Percentiles rank a stretch among this genome's conserved stretches.
phyloP scores from a whole-genome alignment of 2,888 invertebrate genomes.

The Melanostoma mellinum region DNA sequence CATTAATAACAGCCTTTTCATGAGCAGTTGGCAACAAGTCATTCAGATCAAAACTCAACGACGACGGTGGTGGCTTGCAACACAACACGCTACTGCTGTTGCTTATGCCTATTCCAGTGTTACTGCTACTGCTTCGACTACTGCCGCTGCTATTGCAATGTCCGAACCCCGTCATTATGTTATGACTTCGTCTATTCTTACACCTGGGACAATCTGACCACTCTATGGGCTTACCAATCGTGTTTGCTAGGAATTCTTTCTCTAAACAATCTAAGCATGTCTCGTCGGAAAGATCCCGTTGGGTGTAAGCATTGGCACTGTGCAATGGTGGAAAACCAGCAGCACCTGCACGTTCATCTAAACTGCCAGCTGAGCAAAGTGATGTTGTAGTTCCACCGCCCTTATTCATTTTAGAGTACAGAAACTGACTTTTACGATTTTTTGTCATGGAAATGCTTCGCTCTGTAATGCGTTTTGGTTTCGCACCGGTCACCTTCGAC shows the following conservation, averaged over 20 bases:
- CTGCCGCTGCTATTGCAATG: conserved; percentile 67
- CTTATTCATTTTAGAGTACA: conserved; percentile 64
- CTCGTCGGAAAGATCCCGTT: conserved; percentile 77
- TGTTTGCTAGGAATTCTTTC: conserved; percentile 80
- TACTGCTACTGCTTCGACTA: conserved; percentile 61
- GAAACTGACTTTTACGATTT: conserved; percentile 55
- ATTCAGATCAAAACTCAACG: conserved; percentile 70
- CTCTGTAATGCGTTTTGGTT: conserved; percentile 79
- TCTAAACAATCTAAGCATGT: conserved; percentile 81
- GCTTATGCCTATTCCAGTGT: conserved; percentile 52
- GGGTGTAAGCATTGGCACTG: conserved; percentile 61
- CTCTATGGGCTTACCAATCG: conserved; percentile 79
- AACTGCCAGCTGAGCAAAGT: conserved; percentile 74
- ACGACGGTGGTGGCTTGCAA: conserved; percentile 61
- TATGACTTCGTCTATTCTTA: conserved; percentile 75
- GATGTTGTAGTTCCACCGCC: conserved; percentile 35
- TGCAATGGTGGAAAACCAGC: conserved; percentile 62
- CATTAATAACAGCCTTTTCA: conserved; percentile 23
- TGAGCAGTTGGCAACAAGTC: conserved; percentile 50
- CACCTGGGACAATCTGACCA: conserved; percentile 79
- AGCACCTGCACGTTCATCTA: conserved; percentile 78
- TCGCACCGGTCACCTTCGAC: conserved; percentile 77
- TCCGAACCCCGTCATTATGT: conserved; percentile 44
- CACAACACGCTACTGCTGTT: conserved; percentile 60
- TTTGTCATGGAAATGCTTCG: conserved; percentile 68